Evolutionary conservation across 2,888 invertebrate genomes (phyloP), one percentile per base, ranked within the genome.

Genomic region (Alviniconcha strummeri): DNA sequence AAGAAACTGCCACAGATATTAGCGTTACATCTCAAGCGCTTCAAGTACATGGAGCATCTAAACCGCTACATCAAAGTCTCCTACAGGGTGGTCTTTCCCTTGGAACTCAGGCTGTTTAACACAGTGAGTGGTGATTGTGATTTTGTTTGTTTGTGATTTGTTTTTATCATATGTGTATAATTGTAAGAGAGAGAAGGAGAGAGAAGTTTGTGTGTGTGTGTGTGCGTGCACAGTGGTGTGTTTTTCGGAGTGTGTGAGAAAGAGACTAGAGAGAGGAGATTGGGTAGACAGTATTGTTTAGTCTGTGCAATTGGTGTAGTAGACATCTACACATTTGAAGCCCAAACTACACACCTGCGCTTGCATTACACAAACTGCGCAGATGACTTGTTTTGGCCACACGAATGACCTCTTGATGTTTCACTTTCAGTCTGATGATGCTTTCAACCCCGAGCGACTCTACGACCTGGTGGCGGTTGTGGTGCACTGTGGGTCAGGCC

Each of bases 401-500:
- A 4, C 13, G 8, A 11, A 8, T 60, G 60, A 60, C 60, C 60
- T 8, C 60, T 60, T 60, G 60, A 13, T 60, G 60, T 78, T 36
- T 36, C 36, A 19, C n/a, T 78, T 91, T 67, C 94, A 98, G 98
- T 98, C 98, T 86, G 99, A 99, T 93, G 99, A 99, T 95, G 99
- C 99, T 55, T 97, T 98, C 87, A 98, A 99, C 95, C 98, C 98
- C 64, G 99, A 99, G 95, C 96, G 99, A 88, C 95, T 99, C 92
- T 99, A 99, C 94, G 99, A 99, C 95, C 95, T 99, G 91, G 98
- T 99, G 87, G 99, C 99, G 75, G 99, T 99, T 89, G 99, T 99
- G 89, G 98, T 99, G 91, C 99, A 99, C 95, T 99, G 99, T 94
- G 99, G 99, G 87, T 98, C 98, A 88, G 99, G 99, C 81, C 99